Evolutionary conservation across 2,797 vertebrate species (phyloP), one percentile per base, ranked within the genome.

Genomic region (Nyctalus aviator): DNA sequence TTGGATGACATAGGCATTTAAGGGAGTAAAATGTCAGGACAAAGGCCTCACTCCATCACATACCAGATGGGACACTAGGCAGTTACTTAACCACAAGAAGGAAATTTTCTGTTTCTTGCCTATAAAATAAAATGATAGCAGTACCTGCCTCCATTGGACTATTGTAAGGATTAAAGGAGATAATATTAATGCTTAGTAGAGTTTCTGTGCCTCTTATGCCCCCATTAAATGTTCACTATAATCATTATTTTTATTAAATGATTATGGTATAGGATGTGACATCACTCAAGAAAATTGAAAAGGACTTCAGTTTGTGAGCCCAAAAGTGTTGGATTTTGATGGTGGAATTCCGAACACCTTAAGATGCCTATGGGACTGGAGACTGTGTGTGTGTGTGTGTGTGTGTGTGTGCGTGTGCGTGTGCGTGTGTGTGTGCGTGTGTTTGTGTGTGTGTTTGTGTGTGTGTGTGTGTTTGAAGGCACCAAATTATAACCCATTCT

Each of bases 241-340:
- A 71, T 82, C 71, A 91, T 96, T 90, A 93, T 90, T 94, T 95
- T 90, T 93, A 94, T 96, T 96, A 96, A 95, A 92, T 95, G 88
- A 88, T 92, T 88, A 66, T 73, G 17, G n/a, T 88, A 35, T 95
- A 87, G 94, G 87, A 91, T 83, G 13, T 83, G 85, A 82, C n/a
- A 85, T 66, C 66, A 88, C 78, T 48, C 83, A 94, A 48, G 27
- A 30, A 59, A 95, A 76, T 68, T 72, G 72, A 62, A 92, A 94
- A 76, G 10, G 48, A 91, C 94, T 94, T 96, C 20, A 87, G 1
- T 89, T 81, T 23, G 68, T 86, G 25, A 94, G 68, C 44, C 17
- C 62, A 6, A 66, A 90, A 46, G 64, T 17, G 72, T 1, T 88
- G 64, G 3, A 10, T 59, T 93, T 94, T 71, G 50, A 20, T 88